Evolutionary conservation across 2,888 invertebrate species (phyloP).

Genomic region (Cataglyphis altisquamis): DNA sequence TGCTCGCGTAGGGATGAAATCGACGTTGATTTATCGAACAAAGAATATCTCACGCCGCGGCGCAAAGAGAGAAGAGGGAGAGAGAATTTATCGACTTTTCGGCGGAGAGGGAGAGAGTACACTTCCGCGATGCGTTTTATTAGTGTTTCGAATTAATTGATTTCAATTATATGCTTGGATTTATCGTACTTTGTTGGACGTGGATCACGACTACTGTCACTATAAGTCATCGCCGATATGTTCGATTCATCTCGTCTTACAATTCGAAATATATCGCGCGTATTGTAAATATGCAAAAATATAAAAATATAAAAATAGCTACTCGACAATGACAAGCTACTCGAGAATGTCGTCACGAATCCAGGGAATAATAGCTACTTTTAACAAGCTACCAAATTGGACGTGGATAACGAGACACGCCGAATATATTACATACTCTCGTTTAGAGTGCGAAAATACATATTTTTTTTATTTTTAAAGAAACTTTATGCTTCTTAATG

Average conservation of each 20-base stretch:
- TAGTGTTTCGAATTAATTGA: slow-evolving; percentile 55
- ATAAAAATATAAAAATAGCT: slow-evolving; percentile 34
- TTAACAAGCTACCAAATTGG: slow-evolving; percentile 73
- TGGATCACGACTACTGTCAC: background rate
- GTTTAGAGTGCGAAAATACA: slow-evolving; percentile 2
- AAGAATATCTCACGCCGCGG: slow-evolving; percentile 70
- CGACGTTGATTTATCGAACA: slow-evolving; percentile 82
- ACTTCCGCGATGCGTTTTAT: slow-evolving; percentile 60
- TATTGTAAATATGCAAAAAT: background rate
- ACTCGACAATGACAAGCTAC: slow-evolving; percentile 33
- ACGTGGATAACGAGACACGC: slow-evolving; percentile 13
- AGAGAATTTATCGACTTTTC: slow-evolving; percentile 78
- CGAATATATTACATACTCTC: background rate
- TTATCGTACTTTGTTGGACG: slow-evolving; percentile 16
- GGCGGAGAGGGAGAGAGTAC: slow-evolving; percentile 55
- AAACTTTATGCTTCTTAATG: background rate
- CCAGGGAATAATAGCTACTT: slow-evolving; percentile 67
- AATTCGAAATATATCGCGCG: background rate
- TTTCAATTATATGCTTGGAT: slow-evolving; percentile 54
- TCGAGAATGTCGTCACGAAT: background rate
- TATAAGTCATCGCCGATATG: background rate
- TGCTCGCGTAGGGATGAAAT: slow-evolving; percentile 79
- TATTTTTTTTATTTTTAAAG: background rate
- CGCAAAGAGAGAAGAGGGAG: slow-evolving; percentile 68
- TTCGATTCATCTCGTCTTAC: background rate